Conservation (phyloP, 2,113 vertebrate species). For the Chionomys nivalis region DNA sequence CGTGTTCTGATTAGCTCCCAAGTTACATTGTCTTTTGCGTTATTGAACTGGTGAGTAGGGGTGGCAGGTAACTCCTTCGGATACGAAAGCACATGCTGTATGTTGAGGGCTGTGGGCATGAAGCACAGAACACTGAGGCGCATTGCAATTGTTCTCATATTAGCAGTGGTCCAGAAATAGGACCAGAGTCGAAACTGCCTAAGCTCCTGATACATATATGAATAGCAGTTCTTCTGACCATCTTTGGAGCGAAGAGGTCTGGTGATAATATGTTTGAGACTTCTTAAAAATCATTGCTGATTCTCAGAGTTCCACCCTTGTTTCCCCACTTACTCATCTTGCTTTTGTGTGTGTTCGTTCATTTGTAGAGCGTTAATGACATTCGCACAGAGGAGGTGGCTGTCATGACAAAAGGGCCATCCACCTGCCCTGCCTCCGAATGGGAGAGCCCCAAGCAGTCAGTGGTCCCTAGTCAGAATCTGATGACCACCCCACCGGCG, state of each 20-base stretch:
- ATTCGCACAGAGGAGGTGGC: slow-evolving; percentile 86
- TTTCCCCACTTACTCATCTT: slow-evolving; percentile 73
- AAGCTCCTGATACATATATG: neutral
- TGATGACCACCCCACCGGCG: slow-evolving; percentile 69
- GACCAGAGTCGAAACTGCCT: neutral
- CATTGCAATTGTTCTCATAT: neutral
- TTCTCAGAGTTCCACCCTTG: slow-evolving; percentile 31
- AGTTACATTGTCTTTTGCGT: neutral
- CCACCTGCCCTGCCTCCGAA: slow-evolving; percentile 77
- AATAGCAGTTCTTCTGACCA: slow-evolving; percentile 46
- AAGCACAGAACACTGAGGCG: neutral
- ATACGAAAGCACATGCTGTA: neutral
- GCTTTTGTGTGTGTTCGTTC: slow-evolving; percentile 85
- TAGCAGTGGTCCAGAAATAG: neutral
- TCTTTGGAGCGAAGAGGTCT: slow-evolving; percentile 26
- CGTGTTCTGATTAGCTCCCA: slow-evolving; percentile 12
- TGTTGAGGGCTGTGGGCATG: neutral
- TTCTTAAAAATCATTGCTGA: slow-evolving; percentile 61
- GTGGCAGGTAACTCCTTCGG: neutral
- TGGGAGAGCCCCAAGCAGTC: slow-evolving; percentile 82
- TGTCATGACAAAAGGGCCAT: slow-evolving; percentile 82
- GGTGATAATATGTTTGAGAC: slow-evolving; percentile 70
- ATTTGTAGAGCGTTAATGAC: slow-evolving; percentile 87
- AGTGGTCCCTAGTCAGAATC: slow-evolving; percentile 83
- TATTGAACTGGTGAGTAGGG: slow-evolving; percentile 26